A percentile compares a stretch with the other conserved stretches of the same genome.
Evolutionary conservation across 2,113 vertebrate genomes (phyloP).

Genomic region (Chitala chitala): DNA sequence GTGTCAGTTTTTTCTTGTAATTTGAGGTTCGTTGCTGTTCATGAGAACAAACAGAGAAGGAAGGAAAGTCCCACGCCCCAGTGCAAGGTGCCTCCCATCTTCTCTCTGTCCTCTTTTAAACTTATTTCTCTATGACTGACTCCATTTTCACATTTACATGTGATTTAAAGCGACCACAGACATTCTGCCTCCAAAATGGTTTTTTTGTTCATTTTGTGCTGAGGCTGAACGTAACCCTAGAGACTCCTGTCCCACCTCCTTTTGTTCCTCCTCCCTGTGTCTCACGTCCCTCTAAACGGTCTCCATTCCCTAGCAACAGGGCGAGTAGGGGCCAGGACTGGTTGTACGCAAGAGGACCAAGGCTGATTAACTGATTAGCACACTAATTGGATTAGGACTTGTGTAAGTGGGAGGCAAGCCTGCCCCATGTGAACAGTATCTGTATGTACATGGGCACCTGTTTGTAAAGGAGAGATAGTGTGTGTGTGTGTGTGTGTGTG

Average conservation of each 20-base stretch:
- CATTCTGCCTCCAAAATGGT: not conserved
- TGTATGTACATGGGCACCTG: conserved; percentile 8
- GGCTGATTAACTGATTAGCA: conserved; percentile 36
- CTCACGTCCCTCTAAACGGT: too few species aligned
- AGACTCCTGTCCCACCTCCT: not conserved
- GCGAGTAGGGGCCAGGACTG: conserved; percentile 14
- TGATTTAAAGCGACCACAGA: conserved; percentile 40
- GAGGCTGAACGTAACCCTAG: not conserved
- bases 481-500: conserved; percentile 12
- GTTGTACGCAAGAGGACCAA: conserved; percentile 12
- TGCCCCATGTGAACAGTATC: conserved; percentile 13
- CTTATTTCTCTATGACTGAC: not conserved
- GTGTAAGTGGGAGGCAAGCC: conserved; percentile 29
- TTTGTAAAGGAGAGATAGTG: conserved; percentile 14
- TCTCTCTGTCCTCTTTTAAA: not conserved
- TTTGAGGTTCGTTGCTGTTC: not conserved
- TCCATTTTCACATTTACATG: conserved; percentile 36
- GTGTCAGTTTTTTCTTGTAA: not conserved
- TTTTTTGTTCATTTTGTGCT: not conserved
- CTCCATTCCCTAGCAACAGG: too few species aligned
- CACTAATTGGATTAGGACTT: conserved; percentile 39
- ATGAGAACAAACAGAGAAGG: not conserved
- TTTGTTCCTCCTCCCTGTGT: too few species aligned
- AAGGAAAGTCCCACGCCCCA: conserved; percentile 12
- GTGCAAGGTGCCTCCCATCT: not conserved